Evolutionary conservation across 2,888 invertebrate genomes (phyloP), one percentile per base, ranked within the genome.

Genomic region (Scrobipalpa costella): DNA sequence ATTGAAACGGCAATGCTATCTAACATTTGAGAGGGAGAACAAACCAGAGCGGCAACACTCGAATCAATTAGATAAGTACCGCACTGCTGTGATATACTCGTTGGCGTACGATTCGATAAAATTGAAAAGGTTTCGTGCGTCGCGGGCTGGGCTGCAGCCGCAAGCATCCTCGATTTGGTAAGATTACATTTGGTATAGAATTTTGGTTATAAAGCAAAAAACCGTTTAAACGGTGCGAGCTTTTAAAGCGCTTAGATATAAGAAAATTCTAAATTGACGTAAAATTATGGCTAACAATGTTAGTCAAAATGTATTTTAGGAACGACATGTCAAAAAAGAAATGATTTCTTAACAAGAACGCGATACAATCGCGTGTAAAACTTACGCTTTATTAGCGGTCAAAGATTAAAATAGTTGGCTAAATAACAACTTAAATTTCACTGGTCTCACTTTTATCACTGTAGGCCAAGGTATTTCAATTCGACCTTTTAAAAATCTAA

Each of bases 51-150:
- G 77, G 77, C 64, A 67, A 69, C 68, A 75, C 81, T 85, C 85
- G 81, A 84, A 83, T 83, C 80, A 81, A 80, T 55, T 86, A 86
- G 85, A 72, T 82, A 83, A 82, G 81, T 77, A 78, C 78, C 80
- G 85, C 80, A 81, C 80, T 82, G 85, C 89, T 89, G 89, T 89
- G 89, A 55, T 89, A 89, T 84, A 75, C 77, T 79, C 77, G 77
- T 78, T 80, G 81, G 80, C 80, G 80, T 76, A 80, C 74, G 75
- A 76, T 77, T 77, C 76, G 78, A 78, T 62, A 67, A 71, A 71
- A 69, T 69, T 69, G 69, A 69, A 69, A 69, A 50, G 63, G 72
- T 73, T 63, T 67, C 65, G 68, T 68, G 65, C 64, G 66, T 64
- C 63, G 67, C 59, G 64, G 61, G 44, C 47, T 19, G n/a, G 72